Conservation (phyloP, 1,140 invertebrate genomes). For the Luehdorfia chinensis region DNA sequence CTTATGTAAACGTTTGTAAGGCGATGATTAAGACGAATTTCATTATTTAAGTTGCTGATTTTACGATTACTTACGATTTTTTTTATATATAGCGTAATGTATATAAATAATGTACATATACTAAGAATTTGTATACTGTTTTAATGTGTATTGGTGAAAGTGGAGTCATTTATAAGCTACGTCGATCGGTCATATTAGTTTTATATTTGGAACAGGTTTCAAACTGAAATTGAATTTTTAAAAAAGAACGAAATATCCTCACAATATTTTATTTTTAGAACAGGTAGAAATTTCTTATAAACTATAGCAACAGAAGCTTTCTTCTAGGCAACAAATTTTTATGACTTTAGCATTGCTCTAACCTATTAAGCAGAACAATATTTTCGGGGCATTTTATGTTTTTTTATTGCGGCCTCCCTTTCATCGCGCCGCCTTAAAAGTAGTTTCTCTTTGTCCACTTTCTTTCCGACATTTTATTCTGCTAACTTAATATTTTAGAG, state of each 20-base stretch:
- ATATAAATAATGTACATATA: too few species aligned
- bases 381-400: constrained; percentile 43
- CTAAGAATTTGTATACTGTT: too few species aligned
- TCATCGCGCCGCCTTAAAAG: constrained; percentile 28
- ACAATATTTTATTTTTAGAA: constrained; percentile 18
- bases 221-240: too few species aligned
- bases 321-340: constrained; percentile 30
- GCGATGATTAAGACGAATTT: not conserved
- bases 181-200: not conserved
- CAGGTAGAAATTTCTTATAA: constrained; percentile 19
- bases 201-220: too few species aligned
- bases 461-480: constrained; percentile 27
- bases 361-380: constrained; percentile 32
- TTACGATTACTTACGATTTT: not conserved
- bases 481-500: constrained; percentile 10
- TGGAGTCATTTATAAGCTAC: too few species aligned
- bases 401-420: constrained; percentile 37
- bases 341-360: constrained; percentile 24
- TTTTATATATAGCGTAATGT: too few species aligned
- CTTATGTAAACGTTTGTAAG: constrained; percentile 15
- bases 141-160: too few species aligned
- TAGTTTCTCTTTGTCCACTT: constrained; percentile 31
- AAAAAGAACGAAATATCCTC: too few species aligned
- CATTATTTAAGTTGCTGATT: not conserved
- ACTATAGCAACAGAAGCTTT: constrained; percentile 38